Evolutionary conservation across 2,888 invertebrate species (phyloP), one percentile per base, ranked within the genome.

Genomic region (Brassicogethes aeneus): DNA sequence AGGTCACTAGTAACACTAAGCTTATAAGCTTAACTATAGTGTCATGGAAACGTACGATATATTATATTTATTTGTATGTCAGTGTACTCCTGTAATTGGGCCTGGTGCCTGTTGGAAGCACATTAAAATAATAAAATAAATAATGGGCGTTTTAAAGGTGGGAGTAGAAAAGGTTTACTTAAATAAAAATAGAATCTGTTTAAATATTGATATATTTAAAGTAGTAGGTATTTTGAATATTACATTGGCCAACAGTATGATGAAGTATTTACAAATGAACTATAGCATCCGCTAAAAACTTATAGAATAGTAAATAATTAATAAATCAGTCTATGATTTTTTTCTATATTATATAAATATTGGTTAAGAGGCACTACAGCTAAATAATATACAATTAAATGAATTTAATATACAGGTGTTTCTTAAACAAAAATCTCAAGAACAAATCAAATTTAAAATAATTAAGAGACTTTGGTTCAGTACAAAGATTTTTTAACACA

Each of bases 321-420:
- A 23, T 23, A 23, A 29, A 44, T 47, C 47, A 52, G 52, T 52
- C 52, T 50, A 52, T 46, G 39, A 37, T 50, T 45, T 40, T 45
- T 52, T 50, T 31, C 38, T 47, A 43, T 43, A 23, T 23, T n/a
- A 10, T 23, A 23, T 23, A 23, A 23, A 23, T 7, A 10, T 23
- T 23, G 23, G 10, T 23, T 23, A 23, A 43, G 46, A 50, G 50
- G 50, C 47, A 48, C 50, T 50, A 50, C 47, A 36, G 41, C 44
- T 45, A 41, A 35, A 32, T 23, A 42, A 46, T 45, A 42, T 44
- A 44, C 40, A 40, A 31, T 31, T 38, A 7, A 23, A 23, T 23
- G 10, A 10, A 23, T 23, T 23, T 5, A 10, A 7, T 10, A 23
- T 7, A 23, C 23, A 23, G 10, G 10, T 7, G 23, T 23, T 10